phyloP scores from a whole-genome alignment of 2,113 vertebrate genomes.

The Ageneiosus marmoratus region DNA sequence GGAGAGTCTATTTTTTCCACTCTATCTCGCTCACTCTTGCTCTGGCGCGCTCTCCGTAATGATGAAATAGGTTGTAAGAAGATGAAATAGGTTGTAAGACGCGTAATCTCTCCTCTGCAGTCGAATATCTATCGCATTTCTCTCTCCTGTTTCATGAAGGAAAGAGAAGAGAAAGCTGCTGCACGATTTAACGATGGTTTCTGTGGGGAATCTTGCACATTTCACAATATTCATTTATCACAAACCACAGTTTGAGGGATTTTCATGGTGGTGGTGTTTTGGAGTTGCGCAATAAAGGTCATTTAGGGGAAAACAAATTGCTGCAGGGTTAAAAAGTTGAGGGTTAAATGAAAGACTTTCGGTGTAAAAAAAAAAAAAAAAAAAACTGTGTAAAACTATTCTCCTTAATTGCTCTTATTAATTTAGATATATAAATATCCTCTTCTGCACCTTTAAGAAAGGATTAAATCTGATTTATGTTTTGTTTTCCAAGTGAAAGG shows the following conservation, averaged over 20 bases:
- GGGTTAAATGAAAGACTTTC: background rate
- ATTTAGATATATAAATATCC: background rate
- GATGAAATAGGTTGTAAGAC: slow-evolving; percentile 79
- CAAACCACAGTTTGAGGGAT: slow-evolving; percentile 2
- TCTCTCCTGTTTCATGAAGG: slow-evolving; percentile 36
- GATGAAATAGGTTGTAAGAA: slow-evolving; percentile 79
- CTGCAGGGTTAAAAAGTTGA: background rate
- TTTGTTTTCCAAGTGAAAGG: background rate
- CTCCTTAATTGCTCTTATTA: background rate
- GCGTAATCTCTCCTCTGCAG: slow-evolving; percentile 65
- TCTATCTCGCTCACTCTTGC: slow-evolving; percentile 21
- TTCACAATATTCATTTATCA: slow-evolving; percentile 28
- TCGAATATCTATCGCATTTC: slow-evolving; percentile 41
- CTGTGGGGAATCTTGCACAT: slow-evolving; percentile 30
- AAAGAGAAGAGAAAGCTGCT: slow-evolving; percentile 34
- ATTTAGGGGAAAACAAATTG: background rate
- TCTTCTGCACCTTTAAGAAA: background rate
- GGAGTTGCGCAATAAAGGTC: slow-evolving; percentile 28
- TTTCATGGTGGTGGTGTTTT: background rate
- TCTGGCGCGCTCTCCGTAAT: slow-evolving; percentile 65
- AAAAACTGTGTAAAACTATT: background rate
- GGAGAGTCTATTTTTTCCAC: slow-evolving; percentile 68
- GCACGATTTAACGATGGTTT: slow-evolving; percentile 25
- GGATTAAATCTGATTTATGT: background rate
- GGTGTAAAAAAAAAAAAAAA: too few relatives aligned